These are phyloP conservation scores for Piaya cayana DNA, from an alignment of 2,113 vertebrate genomes.

Conservation along the genomic window DNA sequence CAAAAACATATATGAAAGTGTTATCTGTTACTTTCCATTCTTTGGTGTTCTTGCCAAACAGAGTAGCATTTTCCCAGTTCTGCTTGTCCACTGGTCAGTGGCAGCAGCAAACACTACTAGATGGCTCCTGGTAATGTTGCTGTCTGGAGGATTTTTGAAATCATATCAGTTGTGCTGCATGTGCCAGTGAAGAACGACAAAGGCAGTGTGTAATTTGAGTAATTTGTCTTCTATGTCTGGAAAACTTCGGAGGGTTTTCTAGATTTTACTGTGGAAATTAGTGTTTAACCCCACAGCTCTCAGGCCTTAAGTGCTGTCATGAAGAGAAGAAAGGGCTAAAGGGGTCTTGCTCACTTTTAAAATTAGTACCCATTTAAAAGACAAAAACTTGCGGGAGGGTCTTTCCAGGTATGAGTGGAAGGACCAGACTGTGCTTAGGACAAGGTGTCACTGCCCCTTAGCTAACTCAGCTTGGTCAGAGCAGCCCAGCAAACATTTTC, in stretches of 20 bases:
- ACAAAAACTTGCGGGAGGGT: accelerated
- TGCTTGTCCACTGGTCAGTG: not conserved
- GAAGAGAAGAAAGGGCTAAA: not conserved
- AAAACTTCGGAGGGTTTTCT: not conserved
- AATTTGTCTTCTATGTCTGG: not conserved
- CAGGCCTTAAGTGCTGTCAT: not conserved
- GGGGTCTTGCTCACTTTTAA: not conserved
- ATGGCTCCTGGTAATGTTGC: not conserved
- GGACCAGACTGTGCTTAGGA: not conserved
- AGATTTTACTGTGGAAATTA: not conserved
- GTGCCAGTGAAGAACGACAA: not conserved
- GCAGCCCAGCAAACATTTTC: not conserved
- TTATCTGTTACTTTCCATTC: not conserved
- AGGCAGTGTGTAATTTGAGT: not conserved
- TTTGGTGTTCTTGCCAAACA: not conserved
- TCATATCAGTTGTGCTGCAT: not conserved
- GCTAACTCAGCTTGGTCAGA: not conserved
- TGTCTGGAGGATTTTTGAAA: not conserved
- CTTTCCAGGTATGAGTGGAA: not conserved
- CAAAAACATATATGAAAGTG: not conserved
- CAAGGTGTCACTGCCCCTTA: not conserved
- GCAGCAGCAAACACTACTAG: not conserved
- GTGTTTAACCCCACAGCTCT: not conserved
- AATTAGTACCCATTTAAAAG: not conserved
- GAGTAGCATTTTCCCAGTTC: not conserved